Conservation (phyloP, 2,888 invertebrate species). For the Chamaedrilus cognettii region DNA sequence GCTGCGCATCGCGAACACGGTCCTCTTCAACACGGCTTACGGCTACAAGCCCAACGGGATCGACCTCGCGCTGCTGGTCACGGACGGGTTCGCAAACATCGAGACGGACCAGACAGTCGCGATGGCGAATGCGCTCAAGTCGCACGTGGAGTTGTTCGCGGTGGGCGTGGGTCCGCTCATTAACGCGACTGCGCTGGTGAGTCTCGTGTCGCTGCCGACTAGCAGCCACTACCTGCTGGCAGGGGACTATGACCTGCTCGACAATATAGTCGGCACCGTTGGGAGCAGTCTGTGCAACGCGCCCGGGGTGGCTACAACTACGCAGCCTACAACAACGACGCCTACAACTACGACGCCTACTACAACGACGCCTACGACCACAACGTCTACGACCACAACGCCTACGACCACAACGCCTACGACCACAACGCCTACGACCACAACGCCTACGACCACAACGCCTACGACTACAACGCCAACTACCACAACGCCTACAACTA, state of each 20-base stretch:
- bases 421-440: too few species aligned
- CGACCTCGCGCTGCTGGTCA: conserved; percentile 45
- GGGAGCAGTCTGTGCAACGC: neutral
- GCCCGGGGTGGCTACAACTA: neutral
- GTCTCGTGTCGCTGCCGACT: conserved; percentile 19
- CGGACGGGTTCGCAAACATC: conserved; percentile 51
- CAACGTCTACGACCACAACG: too few species aligned
- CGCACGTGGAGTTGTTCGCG: conserved; percentile 41
- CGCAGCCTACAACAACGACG: conserved; percentile 6
- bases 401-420: too few species aligned
- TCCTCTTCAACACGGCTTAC: conserved; percentile 42
- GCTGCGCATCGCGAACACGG: conserved; percentile 37
- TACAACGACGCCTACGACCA: too few species aligned
- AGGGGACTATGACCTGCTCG: conserved; percentile 4
- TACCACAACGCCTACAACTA: too few species aligned
- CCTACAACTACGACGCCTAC: too few species aligned
- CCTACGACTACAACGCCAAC: too few species aligned
- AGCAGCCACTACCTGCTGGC: conserved; percentile 17
- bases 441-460: too few species aligned
- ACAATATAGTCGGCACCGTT: neutral
- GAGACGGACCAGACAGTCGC: conserved; percentile 43
- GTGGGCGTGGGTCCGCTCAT: conserved; percentile 43
- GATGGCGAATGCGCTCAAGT: conserved; percentile 47
- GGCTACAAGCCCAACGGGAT: conserved; percentile 42
- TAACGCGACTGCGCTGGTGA: conserved; percentile 41